A percentile compares a stretch with the other conserved stretches of the same genome.
Evolutionary conservation across 2,888 invertebrate species (phyloP).

Genomic region (Cataglyphis cursor): DNA sequence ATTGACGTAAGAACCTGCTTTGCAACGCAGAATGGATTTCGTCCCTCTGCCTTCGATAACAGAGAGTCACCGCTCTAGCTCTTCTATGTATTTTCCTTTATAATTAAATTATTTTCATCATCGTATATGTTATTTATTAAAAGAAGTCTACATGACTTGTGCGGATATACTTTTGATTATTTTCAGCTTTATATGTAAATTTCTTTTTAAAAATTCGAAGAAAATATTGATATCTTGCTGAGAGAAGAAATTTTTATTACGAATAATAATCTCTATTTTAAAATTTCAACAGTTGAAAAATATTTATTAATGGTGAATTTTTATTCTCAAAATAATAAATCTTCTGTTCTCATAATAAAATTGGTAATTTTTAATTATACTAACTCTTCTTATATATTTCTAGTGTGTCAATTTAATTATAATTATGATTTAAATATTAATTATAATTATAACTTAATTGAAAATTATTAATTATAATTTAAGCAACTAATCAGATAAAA

Average conservation of each 20-base stretch:
- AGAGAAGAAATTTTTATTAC: neutral
- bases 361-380: neutral
- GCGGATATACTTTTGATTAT: neutral
- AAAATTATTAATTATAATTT: neutral
- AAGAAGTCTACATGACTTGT: neutral
- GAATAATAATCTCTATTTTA: neutral
- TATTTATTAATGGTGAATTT: neutral
- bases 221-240: neutral
- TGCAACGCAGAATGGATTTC: constrained; percentile 60
- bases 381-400: neutral
- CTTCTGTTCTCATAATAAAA: neutral
- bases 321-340: neutral
- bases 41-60: constrained; percentile 23
- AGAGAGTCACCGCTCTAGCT: constrained; percentile 31
- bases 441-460: too few species aligned
- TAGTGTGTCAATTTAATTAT: neutral
- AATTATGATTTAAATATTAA: neutral
- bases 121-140: constrained; percentile 51
- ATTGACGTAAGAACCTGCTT: constrained; percentile 68
- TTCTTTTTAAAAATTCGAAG: neutral
- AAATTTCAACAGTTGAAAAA: neutral
- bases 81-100: constrained; percentile 51
- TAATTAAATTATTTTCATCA: constrained; percentile 65
- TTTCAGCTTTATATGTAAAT: neutral
- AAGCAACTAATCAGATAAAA: neutral